phyloP scores from a whole-genome alignment of 2,797 vertebrate species.

The Gastrophryne carolinensis region DNA sequence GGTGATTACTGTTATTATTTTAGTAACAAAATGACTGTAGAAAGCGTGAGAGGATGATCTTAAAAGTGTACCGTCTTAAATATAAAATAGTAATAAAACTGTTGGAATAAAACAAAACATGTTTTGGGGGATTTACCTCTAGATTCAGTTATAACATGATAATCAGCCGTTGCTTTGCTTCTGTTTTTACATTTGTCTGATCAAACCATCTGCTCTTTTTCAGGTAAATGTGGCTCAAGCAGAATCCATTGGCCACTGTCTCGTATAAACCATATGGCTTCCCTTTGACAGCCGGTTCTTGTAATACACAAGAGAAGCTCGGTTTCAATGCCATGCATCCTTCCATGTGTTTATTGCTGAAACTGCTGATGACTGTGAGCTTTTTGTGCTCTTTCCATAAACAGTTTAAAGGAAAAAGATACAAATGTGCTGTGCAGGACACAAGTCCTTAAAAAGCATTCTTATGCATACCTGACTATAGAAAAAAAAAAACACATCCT shows the following conservation, averaged over 20 bases:
- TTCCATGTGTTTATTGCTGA: constrained; percentile 1
- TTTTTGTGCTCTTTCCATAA: neutral
- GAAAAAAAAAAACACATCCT: too few species aligned
- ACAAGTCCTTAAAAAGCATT: neutral
- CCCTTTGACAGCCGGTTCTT: neutral
- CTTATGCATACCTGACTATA: too few species aligned
- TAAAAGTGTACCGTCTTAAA: neutral
- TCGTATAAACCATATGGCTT: constrained; percentile 28
- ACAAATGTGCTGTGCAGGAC: neutral
- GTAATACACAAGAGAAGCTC: constrained; percentile 17
- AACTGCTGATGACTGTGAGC: neutral
- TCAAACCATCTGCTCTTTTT: constrained; percentile 26
- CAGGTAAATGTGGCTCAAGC: constrained; percentile 11
- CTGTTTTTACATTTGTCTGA: constrained; percentile 13
- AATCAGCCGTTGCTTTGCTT: neutral
- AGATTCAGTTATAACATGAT: neutral
- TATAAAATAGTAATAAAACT: neutral
- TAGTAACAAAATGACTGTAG: too few species aligned
- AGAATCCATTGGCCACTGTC: constrained; percentile 7
- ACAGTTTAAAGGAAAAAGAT: neutral
- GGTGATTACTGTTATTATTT: too few species aligned
- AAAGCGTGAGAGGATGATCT: too few species aligned
- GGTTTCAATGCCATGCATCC: constrained; percentile 9
- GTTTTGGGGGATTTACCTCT: neutral
- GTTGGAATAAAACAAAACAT: neutral